Evolutionary conservation across 2,113 vertebrate genomes (phyloP), one percentile per base, ranked within the genome.

Genomic region (Plecotus auritus): DNA sequence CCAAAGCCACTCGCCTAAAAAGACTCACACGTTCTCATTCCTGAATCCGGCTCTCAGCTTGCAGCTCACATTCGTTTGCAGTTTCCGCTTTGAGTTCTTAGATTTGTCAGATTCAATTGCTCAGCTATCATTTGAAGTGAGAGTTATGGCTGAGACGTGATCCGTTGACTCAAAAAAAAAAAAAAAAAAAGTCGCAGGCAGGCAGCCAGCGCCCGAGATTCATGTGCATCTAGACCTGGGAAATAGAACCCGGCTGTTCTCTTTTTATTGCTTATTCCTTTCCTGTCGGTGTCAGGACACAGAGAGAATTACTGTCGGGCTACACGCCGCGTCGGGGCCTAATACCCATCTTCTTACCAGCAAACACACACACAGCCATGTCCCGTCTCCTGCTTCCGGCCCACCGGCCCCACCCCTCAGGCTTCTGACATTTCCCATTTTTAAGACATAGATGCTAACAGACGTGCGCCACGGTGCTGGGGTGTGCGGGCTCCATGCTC

Each of bases 51-150:
- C 26, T 72, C 72, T 85, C 72, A 56, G 90, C 91, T 94, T 93
- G 77, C 88, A 82, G 64, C 88, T 95, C 90, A 90, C 74, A 84
- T 80, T 92, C 69, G 47, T 80, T 85, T 96, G 82, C 90, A 91
- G 18, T 96, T 94, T 90, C 94, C 85, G 95, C 90, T 95, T 70
- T 40, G 93, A 86, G 77, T 83, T 93, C 90, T 94, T 78, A 93
- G 92, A 92, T 95, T 93, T 97, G 93, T 96, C 95, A 95, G 81
- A 81, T 93, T 97, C 87, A 95, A 97, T 96, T 92, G 95, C 77
- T 76, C 47, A 3, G 26, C 92, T 92, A 37, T 95, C 92, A 83
- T 92, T 92, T 88, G 92, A 95, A 95, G 64, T 76, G 76, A 95
- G 85, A 95, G 77, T 95, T 95, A 95, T 83, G 73, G 70, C 64